phyloP scores from a whole-genome alignment of 2,113 vertebrate species.

The Glaucomys volans region DNA sequence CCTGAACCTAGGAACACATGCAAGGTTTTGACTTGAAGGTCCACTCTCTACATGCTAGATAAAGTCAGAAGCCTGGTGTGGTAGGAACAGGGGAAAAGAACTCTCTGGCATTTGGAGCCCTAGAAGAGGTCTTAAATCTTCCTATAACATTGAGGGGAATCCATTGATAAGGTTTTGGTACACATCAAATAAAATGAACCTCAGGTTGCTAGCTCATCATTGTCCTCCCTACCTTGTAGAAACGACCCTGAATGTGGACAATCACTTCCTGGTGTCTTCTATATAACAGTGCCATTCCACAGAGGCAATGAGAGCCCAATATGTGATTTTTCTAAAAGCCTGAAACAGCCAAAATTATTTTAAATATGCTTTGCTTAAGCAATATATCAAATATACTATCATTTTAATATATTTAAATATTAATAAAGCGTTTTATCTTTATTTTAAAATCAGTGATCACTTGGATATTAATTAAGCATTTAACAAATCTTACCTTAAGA shows the following conservation, averaged over 20 bases:
- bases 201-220: not conserved
- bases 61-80: not conserved
- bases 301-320: no score
- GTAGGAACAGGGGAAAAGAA: no score
- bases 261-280: not conserved
- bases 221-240: not conserved
- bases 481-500: slow-evolving; percentile 61
- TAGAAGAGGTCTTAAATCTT: not conserved
- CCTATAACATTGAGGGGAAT: not conserved
- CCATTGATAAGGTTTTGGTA: not conserved
- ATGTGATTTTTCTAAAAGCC: no score
- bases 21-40: not conserved
- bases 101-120: fast-evolving
- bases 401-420: not conserved
- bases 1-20: not conserved
- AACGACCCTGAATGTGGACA: not conserved
- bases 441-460: slow-evolving; percentile 50
- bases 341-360: no score
- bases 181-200: not conserved
- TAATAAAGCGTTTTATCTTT: not conserved
- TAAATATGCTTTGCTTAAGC: no score
- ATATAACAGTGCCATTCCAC: not conserved
- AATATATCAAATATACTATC: not conserved
- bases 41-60: no score
- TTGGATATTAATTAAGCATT: slow-evolving; percentile 69